phyloP scores from a whole-genome alignment of 2,797 vertebrate genomes.

The Cirrhinus mrigala region DNA sequence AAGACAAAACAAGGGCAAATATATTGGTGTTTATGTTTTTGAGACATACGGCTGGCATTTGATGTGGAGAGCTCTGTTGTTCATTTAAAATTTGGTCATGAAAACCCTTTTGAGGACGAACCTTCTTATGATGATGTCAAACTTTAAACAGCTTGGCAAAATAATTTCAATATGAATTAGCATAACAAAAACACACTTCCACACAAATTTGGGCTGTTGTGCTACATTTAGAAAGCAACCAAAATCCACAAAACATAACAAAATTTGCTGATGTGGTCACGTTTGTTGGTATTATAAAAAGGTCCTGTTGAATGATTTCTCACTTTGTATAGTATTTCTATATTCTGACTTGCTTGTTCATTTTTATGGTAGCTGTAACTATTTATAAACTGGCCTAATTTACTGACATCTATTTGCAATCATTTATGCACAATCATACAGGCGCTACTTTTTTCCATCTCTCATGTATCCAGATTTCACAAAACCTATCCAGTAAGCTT shows the following conservation, averaged over 20 bases:
- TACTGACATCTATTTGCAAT: slow-evolving; percentile 11
- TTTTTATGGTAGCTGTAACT: not conserved
- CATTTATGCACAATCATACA: slow-evolving; percentile 64
- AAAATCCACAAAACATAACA: slow-evolving; percentile 42
- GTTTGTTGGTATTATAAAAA: slow-evolving; percentile 36
- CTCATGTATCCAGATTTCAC: slow-evolving; percentile 62
- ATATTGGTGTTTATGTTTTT: slow-evolving; percentile 46
- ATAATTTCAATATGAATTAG: slow-evolving; percentile 24
- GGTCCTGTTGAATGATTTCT: slow-evolving; percentile 10
- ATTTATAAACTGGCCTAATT: slow-evolving; percentile 24
- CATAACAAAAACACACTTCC: slow-evolving; percentile 26
- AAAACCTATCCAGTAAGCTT: slow-evolving; percentile 54
- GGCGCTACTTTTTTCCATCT: slow-evolving; percentile 67
- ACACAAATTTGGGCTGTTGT: not conserved
- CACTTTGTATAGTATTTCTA: slow-evolving; percentile 36
- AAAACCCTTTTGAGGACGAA: slow-evolving; percentile 22
- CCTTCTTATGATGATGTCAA: slow-evolving; percentile 31
- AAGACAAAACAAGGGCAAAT: slow-evolving; percentile 22
- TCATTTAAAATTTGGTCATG: slow-evolving; percentile 39
- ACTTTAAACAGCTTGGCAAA: slow-evolving; percentile 28
- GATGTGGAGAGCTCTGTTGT: slow-evolving; percentile 49
- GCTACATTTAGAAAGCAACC: slow-evolving; percentile 45
- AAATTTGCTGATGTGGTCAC: slow-evolving; percentile 28
- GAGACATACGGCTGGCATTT: slow-evolving; percentile 15
- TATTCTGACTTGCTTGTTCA: not conserved